Percentiles rank a stretch among this genome's conserved stretches.
Conservation (phyloP, 37 sponge, comb jelly and placozoan species). For the Corticium candelabrum region DNA sequence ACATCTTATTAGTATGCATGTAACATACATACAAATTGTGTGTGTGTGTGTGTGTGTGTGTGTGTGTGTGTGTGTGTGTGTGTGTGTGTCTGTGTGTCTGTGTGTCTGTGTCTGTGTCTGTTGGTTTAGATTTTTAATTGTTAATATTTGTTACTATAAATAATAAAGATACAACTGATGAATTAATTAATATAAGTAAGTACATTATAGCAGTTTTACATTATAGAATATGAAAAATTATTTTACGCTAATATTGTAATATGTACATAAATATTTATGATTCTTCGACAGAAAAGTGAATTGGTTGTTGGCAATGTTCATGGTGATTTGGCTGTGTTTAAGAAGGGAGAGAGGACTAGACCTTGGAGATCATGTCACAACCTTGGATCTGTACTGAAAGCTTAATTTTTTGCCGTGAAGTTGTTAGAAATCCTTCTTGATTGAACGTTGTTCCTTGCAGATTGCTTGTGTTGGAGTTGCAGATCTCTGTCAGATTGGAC, state of each 20-base stretch:
- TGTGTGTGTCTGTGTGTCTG: neutral
- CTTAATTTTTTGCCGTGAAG: no score
- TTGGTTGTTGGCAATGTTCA: slow-evolving; percentile 58
- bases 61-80: neutral
- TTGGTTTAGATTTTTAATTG: neutral
- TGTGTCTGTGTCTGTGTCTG: neutral
- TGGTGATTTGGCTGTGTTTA: slow-evolving; percentile 60
- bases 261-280: no score
- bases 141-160: neutral
- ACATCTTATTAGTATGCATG: neutral
- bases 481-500: slow-evolving; percentile 32
- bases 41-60: neutral
- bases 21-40: no score
- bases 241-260: no score
- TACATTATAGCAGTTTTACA: no score
- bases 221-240: no score
- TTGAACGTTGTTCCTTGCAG: slow-evolving; percentile 12
- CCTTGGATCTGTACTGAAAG: slow-evolving; percentile 65
- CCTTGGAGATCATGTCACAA: slow-evolving; percentile 47
- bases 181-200: no score
- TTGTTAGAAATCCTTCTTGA: neutral
- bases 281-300: slow-evolving; percentile 45
- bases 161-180: neutral
- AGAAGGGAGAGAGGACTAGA: slow-evolving; percentile 30
- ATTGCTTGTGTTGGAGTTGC: slow-evolving; percentile 50